Evolutionary conservation across 2,113 vertebrate species (phyloP), one percentile per base, ranked within the genome.

Genomic region (Chelonoidis abingdonii): DNA sequence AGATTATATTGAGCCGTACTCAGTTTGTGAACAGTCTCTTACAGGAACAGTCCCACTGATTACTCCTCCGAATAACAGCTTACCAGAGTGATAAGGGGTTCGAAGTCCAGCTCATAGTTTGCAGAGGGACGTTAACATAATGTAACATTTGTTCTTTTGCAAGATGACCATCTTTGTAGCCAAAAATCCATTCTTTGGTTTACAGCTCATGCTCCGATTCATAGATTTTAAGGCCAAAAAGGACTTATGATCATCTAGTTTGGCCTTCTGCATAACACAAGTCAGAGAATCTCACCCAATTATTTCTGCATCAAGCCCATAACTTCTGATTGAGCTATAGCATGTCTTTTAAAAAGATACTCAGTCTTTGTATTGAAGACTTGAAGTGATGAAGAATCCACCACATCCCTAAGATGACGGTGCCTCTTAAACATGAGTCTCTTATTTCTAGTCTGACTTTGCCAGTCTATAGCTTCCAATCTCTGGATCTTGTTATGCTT

Each of bases 21-120:
- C 19, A 35, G 16, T 2, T 10, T 53, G 17, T 2, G 47, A 65
- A 80, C 57, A 91, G 53, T 3, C 44, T 41, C 1, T 2, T 10
- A 16, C 0, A 62, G 56, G 53, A 76, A 59, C 29, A 27, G 56
- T 31, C 29, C 50, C 83, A 57, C 16, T n/a, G 29, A 1, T 44
- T 6, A 19, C 4, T 0, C 14, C 44, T 22, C 0, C 8, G 1
- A 41, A 83, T 3, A 69, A 69, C 35, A 8, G 14, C 16, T 69
- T 69, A n/a, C 14, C 31, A 8, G 62, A 69, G 62, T 53, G 78
- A 56, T 4, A 3, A 80, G 6, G 13, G n/a, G 21, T 21, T 35
- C 88, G 12, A 72, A 76, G 8, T 7, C 5, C 9, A 52, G 35
- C 5, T 41, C 19, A 7, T 4, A 19, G 62, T 52, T 80, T 72